These are phyloP conservation scores for Exaiptasia diaphana DNA, from an alignment of 64 coral and sea anemone species.

Conservation along the genomic window DNA sequence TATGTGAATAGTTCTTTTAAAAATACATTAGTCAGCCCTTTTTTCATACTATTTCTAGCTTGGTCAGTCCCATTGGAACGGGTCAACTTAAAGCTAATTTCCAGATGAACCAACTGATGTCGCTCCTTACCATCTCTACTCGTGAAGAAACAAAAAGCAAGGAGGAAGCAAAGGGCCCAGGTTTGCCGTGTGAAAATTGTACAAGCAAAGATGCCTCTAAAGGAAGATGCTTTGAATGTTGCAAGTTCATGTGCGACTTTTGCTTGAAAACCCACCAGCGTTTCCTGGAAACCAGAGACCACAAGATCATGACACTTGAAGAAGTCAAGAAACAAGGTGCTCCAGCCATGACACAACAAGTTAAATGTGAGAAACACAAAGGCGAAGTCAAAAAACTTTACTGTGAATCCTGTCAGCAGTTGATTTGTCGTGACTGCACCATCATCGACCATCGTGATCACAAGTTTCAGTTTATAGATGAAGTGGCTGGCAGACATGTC, in stretches of 20 bases:
- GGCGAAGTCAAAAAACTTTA: constrained; percentile 12
- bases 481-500: not conserved
- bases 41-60: too few relatives aligned
- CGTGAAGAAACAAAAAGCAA: not conserved
- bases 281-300: not conserved
- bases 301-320: not conserved
- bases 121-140: not conserved
- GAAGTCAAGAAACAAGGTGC: not conserved
- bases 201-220: not conserved
- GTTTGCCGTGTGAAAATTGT: not conserved
- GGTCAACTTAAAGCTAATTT: not conserved
- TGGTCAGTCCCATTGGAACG: too few relatives aligned
- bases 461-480: not conserved
- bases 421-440: not conserved
- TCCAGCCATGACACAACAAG: not conserved
- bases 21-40: too few relatives aligned
- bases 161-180: too few relatives aligned
- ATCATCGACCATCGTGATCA: constrained; percentile 1
- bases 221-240: not conserved
- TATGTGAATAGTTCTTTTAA: too few relatives aligned
- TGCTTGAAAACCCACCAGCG: not conserved
- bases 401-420: not conserved
- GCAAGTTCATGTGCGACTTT: not conserved
- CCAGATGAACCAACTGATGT: not conserved
- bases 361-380: not conserved